phyloP scores from a whole-genome alignment of 2,797 vertebrate species.

The Brachymystax lenok region DNA sequence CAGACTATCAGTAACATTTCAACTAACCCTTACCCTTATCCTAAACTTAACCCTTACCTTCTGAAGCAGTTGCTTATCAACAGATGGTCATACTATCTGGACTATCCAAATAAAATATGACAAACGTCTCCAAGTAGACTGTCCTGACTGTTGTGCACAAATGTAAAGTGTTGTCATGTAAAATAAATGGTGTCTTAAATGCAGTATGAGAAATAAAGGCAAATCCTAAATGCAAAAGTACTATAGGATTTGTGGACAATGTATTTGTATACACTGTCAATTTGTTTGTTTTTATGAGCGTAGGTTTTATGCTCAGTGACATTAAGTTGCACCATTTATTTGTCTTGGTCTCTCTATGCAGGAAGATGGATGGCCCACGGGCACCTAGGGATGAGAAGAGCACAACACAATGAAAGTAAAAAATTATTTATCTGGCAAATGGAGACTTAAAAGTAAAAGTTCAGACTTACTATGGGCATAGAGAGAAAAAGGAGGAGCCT shows the following conservation, averaged over 20 bases:
- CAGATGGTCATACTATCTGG: too few relatives aligned
- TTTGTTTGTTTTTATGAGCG: background rate
- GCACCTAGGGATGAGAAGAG: constrained; percentile 1
- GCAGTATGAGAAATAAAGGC: background rate
- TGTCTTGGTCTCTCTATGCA: constrained; percentile 47
- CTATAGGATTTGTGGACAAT: background rate
- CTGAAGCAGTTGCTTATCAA: too few relatives aligned
- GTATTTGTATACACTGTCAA: background rate
- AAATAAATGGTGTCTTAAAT: background rate
- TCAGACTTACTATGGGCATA: background rate
- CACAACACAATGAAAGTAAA: background rate
- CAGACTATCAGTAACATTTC: too few relatives aligned
- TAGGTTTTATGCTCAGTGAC: background rate
- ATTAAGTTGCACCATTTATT: constrained; percentile 7
- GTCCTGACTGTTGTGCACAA: background rate
- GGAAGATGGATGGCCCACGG: constrained; percentile 70
- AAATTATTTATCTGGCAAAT: background rate
- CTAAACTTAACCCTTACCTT: too few relatives aligned
- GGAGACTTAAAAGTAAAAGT: background rate
- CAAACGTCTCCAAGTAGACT: background rate
- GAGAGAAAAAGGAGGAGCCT: background rate
- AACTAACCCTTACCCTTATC: too few relatives aligned
- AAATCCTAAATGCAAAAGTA: background rate
- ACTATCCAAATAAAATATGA: too few relatives aligned
- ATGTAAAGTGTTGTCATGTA: background rate